Conservation (phyloP, 1,140 invertebrate genomes). For the Bombus polaris region DNA sequence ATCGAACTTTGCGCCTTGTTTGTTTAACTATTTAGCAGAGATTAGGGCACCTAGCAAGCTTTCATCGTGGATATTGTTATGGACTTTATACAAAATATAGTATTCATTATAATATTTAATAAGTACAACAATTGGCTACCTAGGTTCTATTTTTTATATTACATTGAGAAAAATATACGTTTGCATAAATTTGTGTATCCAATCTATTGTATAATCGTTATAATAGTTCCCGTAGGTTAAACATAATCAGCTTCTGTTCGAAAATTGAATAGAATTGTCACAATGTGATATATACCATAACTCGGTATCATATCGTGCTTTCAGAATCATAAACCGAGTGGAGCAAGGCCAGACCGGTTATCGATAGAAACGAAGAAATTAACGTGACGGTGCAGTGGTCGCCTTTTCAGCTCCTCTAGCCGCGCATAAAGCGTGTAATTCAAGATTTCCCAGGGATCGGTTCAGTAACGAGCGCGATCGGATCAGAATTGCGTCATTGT, state of each 20-base stretch:
- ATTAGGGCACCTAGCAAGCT: neutral
- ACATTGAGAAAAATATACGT: too few relatives aligned
- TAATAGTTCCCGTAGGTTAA: too few relatives aligned
- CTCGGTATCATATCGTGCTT: neutral
- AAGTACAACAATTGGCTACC: too few relatives aligned
- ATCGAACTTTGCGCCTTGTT: neutral
- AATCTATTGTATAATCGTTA: too few relatives aligned
- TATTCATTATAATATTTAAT: too few relatives aligned
- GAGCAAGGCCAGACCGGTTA: conserved; percentile 48
- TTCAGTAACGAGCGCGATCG: conserved; percentile 50
- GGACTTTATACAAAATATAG: neutral
- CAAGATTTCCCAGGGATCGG: conserved; percentile 70
- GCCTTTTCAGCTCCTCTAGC: conserved; percentile 57
- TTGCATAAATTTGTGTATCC: too few relatives aligned
- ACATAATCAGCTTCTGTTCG: too few relatives aligned
- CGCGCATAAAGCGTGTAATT: conserved; percentile 61
- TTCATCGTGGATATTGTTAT: neutral
- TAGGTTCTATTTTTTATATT: too few relatives aligned
- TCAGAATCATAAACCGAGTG: neutral
- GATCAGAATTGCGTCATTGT: conserved; percentile 71
- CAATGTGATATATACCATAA: neutral
- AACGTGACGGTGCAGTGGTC: conserved; percentile 40
- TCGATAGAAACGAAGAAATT: conserved; percentile 29
- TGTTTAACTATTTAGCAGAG: neutral
- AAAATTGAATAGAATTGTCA: too few relatives aligned